These are phyloP conservation scores for Mobula birostris DNA, from an alignment of 2,113 vertebrate genomes.

Conservation along the genomic window DNA sequence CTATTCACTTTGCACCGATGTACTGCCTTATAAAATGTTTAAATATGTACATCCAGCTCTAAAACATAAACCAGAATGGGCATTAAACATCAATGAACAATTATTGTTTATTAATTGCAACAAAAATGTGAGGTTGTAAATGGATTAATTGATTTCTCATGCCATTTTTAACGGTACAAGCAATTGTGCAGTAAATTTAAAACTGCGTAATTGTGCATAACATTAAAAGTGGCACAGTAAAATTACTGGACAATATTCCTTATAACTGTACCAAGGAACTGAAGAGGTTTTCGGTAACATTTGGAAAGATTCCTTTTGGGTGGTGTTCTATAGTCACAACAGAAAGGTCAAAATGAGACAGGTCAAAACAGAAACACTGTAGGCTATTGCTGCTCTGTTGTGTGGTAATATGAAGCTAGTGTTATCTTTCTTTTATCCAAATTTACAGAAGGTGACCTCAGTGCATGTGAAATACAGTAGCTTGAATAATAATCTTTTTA, in stretches of 20 bases:
- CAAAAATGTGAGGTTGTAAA: too few relatives aligned
- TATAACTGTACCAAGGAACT: background rate
- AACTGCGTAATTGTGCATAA: background rate
- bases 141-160: too few relatives aligned
- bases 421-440: background rate
- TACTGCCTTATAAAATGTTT: background rate
- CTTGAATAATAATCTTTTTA: background rate
- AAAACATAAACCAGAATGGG: background rate
- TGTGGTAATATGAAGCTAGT: background rate
- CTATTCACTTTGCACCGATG: background rate
- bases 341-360: background rate
- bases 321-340: background rate
- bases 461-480: background rate
- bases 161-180: background rate
- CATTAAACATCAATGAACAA: background rate
- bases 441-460: background rate
- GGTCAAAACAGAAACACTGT: background rate
- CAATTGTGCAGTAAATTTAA: background rate
- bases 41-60: background rate
- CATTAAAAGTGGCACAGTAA: too few relatives aligned
- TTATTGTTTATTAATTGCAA: background rate
- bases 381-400: background rate
- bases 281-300: background rate
- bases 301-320: background rate
- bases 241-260: background rate